A percentile compares a stretch with the other conserved stretches of the same genome.
Conservation (phyloP, 2,888 invertebrate genomes). For the Coleophora deauratella region DNA sequence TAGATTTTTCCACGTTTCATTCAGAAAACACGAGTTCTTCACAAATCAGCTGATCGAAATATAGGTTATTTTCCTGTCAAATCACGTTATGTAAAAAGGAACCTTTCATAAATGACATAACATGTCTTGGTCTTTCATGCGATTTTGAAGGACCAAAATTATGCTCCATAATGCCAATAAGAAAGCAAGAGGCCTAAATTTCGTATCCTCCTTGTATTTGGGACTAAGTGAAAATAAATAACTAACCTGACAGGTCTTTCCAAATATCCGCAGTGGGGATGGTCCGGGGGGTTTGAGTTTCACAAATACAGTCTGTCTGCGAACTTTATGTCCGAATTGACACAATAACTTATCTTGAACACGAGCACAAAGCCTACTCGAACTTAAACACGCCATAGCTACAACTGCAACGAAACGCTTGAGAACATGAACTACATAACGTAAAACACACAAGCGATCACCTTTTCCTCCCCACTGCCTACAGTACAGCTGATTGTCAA, state of each 20-base stretch:
- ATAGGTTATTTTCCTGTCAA: constrained; percentile 34
- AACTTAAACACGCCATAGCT: constrained; percentile 89
- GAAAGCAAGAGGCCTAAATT: background rate
- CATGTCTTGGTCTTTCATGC: background rate
- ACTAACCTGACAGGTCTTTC: constrained; percentile 69
- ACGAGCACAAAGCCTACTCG: constrained; percentile 87
- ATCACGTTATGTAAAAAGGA: constrained; percentile 45
- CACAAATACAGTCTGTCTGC: constrained; percentile 80
- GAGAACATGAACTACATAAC: constrained; percentile 70
- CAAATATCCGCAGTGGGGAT: constrained; percentile 71
- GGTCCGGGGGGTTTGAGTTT: constrained; percentile 79
- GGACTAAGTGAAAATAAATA: constrained; percentile 9
- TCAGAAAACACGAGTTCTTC: constrained; percentile 6
- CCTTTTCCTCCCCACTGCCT: constrained; percentile 67
- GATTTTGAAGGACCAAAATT: constrained; percentile 4
- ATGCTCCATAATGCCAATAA: constrained; percentile 1
- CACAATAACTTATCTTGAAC: constrained; percentile 85
- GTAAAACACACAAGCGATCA: constrained; percentile 52
- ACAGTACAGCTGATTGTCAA: constrained; percentile 66
- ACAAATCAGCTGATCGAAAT: constrained; percentile 34
- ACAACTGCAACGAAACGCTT: constrained; percentile 80
- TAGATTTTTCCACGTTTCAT: constrained; percentile 5
- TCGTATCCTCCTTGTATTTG: no score
- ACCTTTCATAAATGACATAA: constrained; percentile 22
- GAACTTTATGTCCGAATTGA: constrained; percentile 82